These are phyloP conservation scores for Yponomeuta plumbellus DNA, from an alignment of 2,888 invertebrate species.

Conservation along the genomic window DNA sequence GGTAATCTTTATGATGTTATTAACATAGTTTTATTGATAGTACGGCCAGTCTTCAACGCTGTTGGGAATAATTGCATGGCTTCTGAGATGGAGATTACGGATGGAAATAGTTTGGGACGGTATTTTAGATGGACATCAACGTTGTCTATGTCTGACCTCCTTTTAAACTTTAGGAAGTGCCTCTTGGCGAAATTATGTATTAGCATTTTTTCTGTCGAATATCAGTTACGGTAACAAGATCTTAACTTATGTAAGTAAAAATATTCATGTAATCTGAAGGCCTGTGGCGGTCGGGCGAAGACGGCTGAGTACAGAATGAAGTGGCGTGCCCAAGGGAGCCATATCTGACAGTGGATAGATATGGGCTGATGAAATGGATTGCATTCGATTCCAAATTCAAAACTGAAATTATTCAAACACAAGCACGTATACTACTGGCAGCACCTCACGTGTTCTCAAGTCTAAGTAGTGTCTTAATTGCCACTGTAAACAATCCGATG, in stretches of 20 bases:
- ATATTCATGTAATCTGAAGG: too few species aligned
- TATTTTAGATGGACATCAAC: not conserved
- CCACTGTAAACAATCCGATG: not conserved
- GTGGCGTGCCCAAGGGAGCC: too few species aligned
- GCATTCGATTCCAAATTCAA: too few species aligned
- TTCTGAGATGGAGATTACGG: not conserved
- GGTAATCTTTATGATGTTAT: conserved; percentile 2
- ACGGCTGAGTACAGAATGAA: too few species aligned
- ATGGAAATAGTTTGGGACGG: not conserved
- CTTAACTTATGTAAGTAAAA: too few species aligned
- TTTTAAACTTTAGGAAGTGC: not conserved
- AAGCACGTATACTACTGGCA: too few species aligned
- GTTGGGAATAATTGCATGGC: not conserved
- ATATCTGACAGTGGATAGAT: too few species aligned
- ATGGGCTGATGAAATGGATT: too few species aligned
- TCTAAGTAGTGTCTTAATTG: not conserved
- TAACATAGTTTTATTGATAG: conserved; percentile 3
- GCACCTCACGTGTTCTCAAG: not conserved
- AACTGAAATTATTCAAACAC: too few species aligned
- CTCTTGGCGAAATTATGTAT: not conserved
- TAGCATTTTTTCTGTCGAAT: too few species aligned
- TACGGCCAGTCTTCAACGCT: not conserved
- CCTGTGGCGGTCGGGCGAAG: too few species aligned
- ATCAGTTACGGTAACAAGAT: too few species aligned
- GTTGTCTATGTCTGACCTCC: not conserved